A percentile compares a stretch with the other conserved stretches of the same genome.
Conservation (phyloP, 2,888 invertebrate species). For the Sisyra terminalis region DNA sequence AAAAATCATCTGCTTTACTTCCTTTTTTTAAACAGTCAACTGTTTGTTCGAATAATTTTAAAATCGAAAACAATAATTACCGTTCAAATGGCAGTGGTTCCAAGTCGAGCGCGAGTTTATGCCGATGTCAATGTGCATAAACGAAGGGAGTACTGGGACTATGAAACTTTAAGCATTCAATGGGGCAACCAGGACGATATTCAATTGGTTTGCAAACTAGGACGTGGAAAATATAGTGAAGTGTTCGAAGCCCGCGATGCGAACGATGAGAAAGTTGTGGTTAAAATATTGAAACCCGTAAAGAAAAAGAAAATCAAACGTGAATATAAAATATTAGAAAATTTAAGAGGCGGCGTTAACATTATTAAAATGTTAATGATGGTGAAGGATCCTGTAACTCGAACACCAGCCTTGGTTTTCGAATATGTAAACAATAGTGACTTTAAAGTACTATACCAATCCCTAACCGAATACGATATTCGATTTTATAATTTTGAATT, state of each 20-base stretch:
- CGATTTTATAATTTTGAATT: slow-evolving; percentile 28
- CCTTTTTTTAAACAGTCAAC: too few relatives aligned
- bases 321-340: slow-evolving; percentile 26
- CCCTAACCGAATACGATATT: slow-evolving; percentile 22
- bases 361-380: slow-evolving; percentile 2
- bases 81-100: background rate
- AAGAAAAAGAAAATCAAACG: slow-evolving; percentile 24
- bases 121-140: slow-evolving; percentile 7
- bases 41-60: too few relatives aligned
- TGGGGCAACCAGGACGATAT: slow-evolving; percentile 6
- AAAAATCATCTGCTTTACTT: too few relatives aligned
- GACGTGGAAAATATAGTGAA: slow-evolving; percentile 20
- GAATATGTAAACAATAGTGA: slow-evolving; percentile 6
- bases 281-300: slow-evolving; percentile 26
- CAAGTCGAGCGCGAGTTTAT: slow-evolving; percentile 6
- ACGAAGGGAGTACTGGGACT: slow-evolving; percentile 6
- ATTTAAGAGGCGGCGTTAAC: slow-evolving; percentile 15
- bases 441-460: slow-evolving; percentile 22
- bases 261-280: slow-evolving; percentile 20
- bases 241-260: slow-evolving; percentile 23
- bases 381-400: slow-evolving; percentile 4
- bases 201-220: slow-evolving; percentile 4
- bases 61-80: background rate
- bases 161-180: slow-evolving; percentile 3
- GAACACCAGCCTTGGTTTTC: slow-evolving; percentile 6